These are phyloP conservation scores for Antrozous pallidus DNA, from an alignment of 2,797 vertebrate species.

Conservation along the genomic window DNA sequence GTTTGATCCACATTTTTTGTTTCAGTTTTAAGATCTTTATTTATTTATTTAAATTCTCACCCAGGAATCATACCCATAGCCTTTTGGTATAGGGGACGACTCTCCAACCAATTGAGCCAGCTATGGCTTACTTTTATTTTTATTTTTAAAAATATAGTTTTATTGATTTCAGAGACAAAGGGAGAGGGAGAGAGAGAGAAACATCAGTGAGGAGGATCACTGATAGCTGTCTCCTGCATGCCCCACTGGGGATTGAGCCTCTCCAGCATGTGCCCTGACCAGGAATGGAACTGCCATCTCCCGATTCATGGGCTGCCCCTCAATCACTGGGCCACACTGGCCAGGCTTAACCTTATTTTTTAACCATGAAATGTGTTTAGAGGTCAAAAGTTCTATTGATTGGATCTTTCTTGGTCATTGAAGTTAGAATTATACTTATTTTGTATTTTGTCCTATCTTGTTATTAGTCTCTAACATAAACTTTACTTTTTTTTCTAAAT, in stretches of 20 bases:
- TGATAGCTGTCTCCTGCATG: too few species aligned
- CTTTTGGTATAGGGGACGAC: neutral
- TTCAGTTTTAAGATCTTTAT: neutral
- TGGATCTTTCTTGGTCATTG: neutral
- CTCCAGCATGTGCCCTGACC: too few species aligned
- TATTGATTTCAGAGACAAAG: too few species aligned
- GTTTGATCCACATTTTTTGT: neutral
- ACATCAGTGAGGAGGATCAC: too few species aligned
- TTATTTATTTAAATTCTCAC: neutral
- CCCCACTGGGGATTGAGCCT: too few species aligned
- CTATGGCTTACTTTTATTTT: neutral
- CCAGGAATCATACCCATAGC: neutral
- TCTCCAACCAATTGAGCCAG: neutral
- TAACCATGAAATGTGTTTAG: neutral
- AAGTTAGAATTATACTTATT: neutral
- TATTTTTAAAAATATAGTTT: neutral
- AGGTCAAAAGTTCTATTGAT: neutral
- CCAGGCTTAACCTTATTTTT: neutral
- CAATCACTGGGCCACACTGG: too few species aligned
- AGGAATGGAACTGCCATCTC: too few species aligned
- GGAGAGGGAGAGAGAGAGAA: too few species aligned
- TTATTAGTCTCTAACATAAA: neutral
- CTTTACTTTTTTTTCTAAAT: neutral
- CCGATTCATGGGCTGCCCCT: too few species aligned
- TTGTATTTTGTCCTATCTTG: neutral